A percentile compares a stretch with the other conserved stretches of the same genome.
These are phyloP conservation scores for Phortica magna DNA, from an alignment of 2,888 invertebrate genomes.

Conservation along the genomic window DNA sequence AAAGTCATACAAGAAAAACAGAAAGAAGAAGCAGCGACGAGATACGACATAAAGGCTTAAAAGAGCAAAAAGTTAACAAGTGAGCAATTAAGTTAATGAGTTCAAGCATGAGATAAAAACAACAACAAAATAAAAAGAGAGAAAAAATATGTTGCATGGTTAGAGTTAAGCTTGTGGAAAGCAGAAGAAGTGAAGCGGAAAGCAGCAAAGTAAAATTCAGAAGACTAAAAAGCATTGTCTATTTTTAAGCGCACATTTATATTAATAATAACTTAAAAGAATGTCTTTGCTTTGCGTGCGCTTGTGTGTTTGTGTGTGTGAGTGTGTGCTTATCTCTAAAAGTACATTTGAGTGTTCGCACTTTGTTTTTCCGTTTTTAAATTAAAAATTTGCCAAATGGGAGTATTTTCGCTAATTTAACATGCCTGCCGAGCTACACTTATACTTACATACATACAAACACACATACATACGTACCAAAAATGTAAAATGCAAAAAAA, in stretches of 20 bases:
- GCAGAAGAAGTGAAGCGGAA: conserved; percentile 10
- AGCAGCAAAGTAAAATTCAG: conserved; percentile 3
- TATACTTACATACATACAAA: background rate
- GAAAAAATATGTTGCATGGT: background rate
- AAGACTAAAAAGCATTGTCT: background rate
- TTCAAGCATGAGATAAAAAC: background rate
- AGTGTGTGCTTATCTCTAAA: background rate
- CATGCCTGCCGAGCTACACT: background rate
- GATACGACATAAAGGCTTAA: background rate
- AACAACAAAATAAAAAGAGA: background rate
- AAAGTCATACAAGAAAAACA: background rate
- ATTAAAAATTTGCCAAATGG: conserved; percentile 12
- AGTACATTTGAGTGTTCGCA: background rate
- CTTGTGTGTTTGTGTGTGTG: conserved; percentile 13
- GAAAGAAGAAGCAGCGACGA: background rate
- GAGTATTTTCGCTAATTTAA: conserved; percentile 17
- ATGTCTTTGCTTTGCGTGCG: background rate
- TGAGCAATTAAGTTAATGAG: conserved; percentile 40
- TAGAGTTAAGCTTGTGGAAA: background rate
- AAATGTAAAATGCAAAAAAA: background rate
- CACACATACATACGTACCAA: background rate
- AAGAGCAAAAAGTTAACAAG: conserved; percentile 43
- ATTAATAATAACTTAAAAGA: background rate
- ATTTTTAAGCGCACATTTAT: background rate
- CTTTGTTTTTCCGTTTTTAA: conserved; percentile 13